These are phyloP conservation scores for Chrysomela aeneicollis DNA, from an alignment of 2,888 invertebrate species.

Conservation along the genomic window DNA sequence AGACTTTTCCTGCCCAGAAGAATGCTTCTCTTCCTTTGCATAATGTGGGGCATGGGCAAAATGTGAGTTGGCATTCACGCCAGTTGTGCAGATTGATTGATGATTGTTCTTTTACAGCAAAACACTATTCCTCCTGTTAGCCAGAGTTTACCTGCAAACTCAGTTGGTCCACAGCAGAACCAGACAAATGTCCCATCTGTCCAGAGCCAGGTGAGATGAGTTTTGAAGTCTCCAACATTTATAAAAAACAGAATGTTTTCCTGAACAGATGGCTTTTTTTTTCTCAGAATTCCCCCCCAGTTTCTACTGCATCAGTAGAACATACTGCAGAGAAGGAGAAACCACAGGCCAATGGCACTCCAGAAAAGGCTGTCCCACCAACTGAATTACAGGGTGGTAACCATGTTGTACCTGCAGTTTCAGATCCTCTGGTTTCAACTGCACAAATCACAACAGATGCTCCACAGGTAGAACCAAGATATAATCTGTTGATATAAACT, in stretches of 20 bases:
- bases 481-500: no score
- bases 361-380: conserved; percentile 47
- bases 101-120: conserved; percentile 40
- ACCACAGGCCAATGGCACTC: conserved; percentile 56
- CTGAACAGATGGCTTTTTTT: neutral
- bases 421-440: conserved; percentile 26
- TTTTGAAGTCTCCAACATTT: neutral
- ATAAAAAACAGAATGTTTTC: neutral
- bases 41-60: conserved; percentile 52
- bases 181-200: conserved; percentile 3
- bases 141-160: conserved; percentile 49
- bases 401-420: conserved; percentile 42
- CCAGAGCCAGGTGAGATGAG: neutral
- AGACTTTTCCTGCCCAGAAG: conserved; percentile 45
- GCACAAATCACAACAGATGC: conserved; percentile 19
- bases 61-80: no score
- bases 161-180: conserved; percentile 1
- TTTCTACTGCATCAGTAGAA: conserved; percentile 15
- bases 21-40: conserved; percentile 50
- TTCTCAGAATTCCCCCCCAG: conserved; percentile 7
- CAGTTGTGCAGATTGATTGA: no score
- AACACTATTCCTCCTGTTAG: conserved; percentile 50
- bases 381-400: conserved; percentile 46
- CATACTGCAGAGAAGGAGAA: conserved; percentile 44
- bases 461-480: conserved; percentile 14